Evolutionary conservation across 1,140 invertebrate genomes (phyloP), one percentile per base, ranked within the genome.

Genomic region (Zeugodacus cucurbitae): DNA sequence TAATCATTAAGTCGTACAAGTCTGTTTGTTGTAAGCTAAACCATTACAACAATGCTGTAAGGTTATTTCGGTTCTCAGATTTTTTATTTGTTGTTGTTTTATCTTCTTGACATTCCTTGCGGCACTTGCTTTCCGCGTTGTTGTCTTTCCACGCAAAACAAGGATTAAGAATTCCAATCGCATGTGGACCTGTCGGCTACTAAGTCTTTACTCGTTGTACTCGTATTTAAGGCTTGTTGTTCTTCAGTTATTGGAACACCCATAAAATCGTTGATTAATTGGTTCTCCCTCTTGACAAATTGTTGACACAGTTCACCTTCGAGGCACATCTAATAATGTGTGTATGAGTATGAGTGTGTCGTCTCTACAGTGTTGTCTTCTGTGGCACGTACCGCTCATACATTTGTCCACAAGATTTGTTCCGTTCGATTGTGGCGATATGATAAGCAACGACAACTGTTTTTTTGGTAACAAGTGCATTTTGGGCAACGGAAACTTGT

Each of bases 241-340:
- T 57, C 14, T 32, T 78, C 48, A 32, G 48, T 37, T 34, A 41
- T 67, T 67, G 48, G 88, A 67, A 88, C 88, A 88, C 57, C 88
- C 74, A 88, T 88, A 85, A 88, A 89, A 87, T 37, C 58, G 86
- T 89, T 89, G 74, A 89, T 64, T 62, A 85, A 89, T 89, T 70
- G 29, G 26, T 29, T 54, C 34, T 54, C 57, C n/a, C 17, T 54
- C 44, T 86, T 37, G 26, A 82, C 74, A 54, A 88, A 67, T 17
- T 67, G 64, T 88, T 88, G 67, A 74, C 67, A 57, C 67, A 58
- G 58, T 86, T 86, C 58, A 17, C 48, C 7, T 48, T 11, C 74
- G 59, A 86, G 41, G 4, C 7, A 29, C 41, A 26, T 29, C 37
- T 37, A 37, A 74, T 20, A 37, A 37, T 70, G 17, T 20, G 34